Evolutionary conservation across 2,888 invertebrate species (phyloP).

Genomic region (Spilarctia lutea): DNA sequence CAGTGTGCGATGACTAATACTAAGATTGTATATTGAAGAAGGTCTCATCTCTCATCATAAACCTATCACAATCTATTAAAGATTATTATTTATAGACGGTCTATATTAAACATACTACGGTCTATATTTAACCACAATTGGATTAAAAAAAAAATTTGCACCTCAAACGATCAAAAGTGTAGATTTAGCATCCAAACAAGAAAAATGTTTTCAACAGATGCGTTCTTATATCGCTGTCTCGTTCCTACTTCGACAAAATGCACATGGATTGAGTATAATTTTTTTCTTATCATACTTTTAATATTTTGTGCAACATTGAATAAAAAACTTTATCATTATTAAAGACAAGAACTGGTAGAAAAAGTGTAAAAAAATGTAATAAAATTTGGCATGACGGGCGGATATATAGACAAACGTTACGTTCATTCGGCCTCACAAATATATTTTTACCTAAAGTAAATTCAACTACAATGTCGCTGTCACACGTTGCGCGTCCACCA

Average conservation of each 20-base stretch:
- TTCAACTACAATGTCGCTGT: neutral
- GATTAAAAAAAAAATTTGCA: too few relatives aligned
- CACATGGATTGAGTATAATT: neutral
- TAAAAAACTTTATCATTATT: conserved; percentile 16
- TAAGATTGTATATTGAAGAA: neutral
- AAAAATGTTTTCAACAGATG: neutral
- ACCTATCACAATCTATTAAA: too few relatives aligned
- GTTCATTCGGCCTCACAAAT: neutral
- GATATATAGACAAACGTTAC: conserved; percentile 8
- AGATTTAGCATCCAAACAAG: neutral
- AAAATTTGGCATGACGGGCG: conserved; percentile 51
- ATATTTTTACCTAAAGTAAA: neutral
- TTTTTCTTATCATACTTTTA: neutral
- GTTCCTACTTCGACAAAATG: neutral
- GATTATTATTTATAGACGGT: too few relatives aligned
- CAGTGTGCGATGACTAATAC: neutral
- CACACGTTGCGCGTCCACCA: neutral
- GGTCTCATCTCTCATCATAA: too few relatives aligned
- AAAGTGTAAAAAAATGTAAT: conserved; percentile 41
- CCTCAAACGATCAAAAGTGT: neutral
- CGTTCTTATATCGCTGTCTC: neutral
- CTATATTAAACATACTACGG: neutral
- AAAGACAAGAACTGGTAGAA: conserved; percentile 28
- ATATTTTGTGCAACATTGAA: neutral
- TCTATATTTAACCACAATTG: too few relatives aligned